These are phyloP conservation scores for Nasonovia ribisnigri DNA, from an alignment of 2,888 invertebrate genomes.

Conservation along the genomic window DNA sequence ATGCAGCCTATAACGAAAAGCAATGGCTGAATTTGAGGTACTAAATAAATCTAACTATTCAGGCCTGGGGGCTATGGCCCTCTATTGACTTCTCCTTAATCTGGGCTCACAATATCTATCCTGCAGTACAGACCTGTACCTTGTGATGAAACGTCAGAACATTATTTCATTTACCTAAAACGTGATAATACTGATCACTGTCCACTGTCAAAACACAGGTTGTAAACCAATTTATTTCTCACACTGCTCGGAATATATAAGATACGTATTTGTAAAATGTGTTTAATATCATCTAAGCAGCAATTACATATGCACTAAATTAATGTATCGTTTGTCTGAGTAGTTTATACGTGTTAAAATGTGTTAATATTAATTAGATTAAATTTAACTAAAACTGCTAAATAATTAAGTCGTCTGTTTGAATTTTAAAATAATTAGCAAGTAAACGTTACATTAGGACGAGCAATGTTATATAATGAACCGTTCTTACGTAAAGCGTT, in stretches of 20 bases:
- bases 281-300: neutral
- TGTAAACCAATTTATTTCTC: neutral
- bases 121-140: no score
- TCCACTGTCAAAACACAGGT: neutral
- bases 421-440: slow-evolving; percentile 20
- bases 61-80: no score
- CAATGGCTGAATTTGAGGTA: no score
- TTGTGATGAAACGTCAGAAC: neutral
- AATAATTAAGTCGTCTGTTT: neutral
- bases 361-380: neutral
- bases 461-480: neutral
- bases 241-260: neutral
- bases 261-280: neutral
- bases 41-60: no score
- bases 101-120: no score
- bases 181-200: neutral
- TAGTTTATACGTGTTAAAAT: neutral
- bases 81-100: no score
- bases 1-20: no score
- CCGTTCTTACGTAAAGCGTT: slow-evolving; percentile 1
- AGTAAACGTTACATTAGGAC: slow-evolving; percentile 8
- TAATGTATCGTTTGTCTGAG: neutral
- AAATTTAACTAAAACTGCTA: neutral
- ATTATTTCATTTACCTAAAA: neutral
- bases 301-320: neutral